These are phyloP conservation scores for Medauroidea extradentata DNA, from an alignment of 1,140 invertebrate genomes.

Conservation along the genomic window DNA sequence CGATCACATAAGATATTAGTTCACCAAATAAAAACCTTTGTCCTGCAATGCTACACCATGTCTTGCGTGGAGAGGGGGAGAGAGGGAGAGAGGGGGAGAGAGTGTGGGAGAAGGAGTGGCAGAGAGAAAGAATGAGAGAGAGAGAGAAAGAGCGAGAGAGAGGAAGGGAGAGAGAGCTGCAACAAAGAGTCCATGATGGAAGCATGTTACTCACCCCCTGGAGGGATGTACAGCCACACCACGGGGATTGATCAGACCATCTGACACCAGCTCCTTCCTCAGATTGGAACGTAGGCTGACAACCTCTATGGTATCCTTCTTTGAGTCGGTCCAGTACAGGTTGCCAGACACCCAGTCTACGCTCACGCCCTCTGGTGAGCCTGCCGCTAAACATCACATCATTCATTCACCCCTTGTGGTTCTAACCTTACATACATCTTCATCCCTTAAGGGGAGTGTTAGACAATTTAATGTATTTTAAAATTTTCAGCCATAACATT, in stretches of 20 bases:
- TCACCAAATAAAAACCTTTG: too few relatives aligned
- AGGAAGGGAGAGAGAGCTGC: too few relatives aligned
- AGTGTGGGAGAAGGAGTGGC: too few relatives aligned
- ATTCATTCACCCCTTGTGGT: slow-evolving; percentile 32
- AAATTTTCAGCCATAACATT: too few relatives aligned
- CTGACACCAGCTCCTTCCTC: slow-evolving; percentile 69
- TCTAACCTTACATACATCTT: slow-evolving; percentile 4
- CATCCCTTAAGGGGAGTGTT: slow-evolving; percentile 5
- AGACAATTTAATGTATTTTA: too few relatives aligned
- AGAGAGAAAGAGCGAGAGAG: too few relatives aligned
- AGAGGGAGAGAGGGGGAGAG: too few relatives aligned
- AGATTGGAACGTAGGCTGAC: slow-evolving; percentile 76
- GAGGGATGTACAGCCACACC: slow-evolving; percentile 92
- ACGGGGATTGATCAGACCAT: slow-evolving; percentile 82
- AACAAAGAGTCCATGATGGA: too few relatives aligned
- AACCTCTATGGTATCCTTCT: slow-evolving; percentile 83
- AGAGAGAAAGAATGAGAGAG: too few relatives aligned
- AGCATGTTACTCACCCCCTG: slow-evolving; percentile 77
- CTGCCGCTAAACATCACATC: slow-evolving; percentile 69
- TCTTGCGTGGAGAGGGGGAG: too few relatives aligned
- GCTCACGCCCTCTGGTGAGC: slow-evolving; percentile 87
- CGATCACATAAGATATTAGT: too few relatives aligned
- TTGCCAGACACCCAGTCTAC: slow-evolving; percentile 90
- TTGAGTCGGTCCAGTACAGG: slow-evolving; percentile 95
- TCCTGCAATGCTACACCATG: too few relatives aligned